These are phyloP conservation scores for Pyrrhia umbra DNA, from an alignment of 2,888 invertebrate species.

Conservation along the genomic window DNA sequence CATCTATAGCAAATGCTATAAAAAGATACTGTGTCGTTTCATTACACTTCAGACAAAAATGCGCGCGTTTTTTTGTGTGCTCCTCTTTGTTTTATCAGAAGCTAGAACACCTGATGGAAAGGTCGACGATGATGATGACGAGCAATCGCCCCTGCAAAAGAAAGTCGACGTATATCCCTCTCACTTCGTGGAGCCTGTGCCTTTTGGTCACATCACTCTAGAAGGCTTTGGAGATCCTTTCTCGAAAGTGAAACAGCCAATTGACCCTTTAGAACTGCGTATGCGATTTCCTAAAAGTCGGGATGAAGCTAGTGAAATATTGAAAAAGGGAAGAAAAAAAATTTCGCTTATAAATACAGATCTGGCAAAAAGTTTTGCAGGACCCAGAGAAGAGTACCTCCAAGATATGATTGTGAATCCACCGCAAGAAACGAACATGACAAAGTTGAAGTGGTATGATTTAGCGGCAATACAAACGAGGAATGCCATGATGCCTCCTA, in stretches of 20 bases:
- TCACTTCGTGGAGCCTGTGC: conserved; percentile 56
- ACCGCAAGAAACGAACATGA: conserved; percentile 19
- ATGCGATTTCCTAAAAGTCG: conserved; percentile 41
- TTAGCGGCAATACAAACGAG: conserved; percentile 58
- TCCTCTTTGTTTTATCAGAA: conserved; percentile 55
- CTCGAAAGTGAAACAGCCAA: conserved; percentile 57
- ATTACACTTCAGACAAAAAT: conserved; percentile 60
- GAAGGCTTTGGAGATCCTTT: conserved; percentile 67
- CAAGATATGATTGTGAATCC: conserved; percentile 12
- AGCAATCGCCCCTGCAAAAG: conserved; percentile 2
- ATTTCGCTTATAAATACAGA: conserved; percentile 13
- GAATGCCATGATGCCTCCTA: conserved; percentile 47
- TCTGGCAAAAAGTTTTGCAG: not conserved
- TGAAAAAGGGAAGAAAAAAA: conserved; percentile 17
- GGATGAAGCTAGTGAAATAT: conserved; percentile 44
- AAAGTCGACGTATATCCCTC: conserved; percentile 29
- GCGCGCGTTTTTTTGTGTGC: conserved; percentile 56
- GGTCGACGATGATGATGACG: not conserved
- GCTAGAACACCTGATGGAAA: conserved; percentile 35
- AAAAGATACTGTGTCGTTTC: conserved; percentile 13
- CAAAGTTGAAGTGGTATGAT: conserved; percentile 56
- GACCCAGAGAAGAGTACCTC: conserved; percentile 46
- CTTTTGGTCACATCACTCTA: conserved; percentile 72
- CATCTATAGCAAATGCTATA: conserved; percentile 15
- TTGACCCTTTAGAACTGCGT: conserved; percentile 63